Percentiles rank a stretch among this genome's conserved stretches.
Evolutionary conservation across 2,888 invertebrate species (phyloP).

Genomic region (Cantharis lateralis): DNA sequence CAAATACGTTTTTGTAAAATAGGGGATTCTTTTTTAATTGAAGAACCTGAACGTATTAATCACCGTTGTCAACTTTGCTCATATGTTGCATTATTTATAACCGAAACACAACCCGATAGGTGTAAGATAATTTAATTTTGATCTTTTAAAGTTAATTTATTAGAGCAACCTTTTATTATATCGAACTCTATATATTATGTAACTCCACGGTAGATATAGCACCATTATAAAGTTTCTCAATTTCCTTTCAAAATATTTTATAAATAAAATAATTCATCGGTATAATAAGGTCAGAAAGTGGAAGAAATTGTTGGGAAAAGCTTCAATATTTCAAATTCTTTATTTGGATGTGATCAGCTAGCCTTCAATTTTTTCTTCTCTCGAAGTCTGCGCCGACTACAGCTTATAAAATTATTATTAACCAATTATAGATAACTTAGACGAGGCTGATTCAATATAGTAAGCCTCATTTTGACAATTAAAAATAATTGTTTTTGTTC

Average conservation of each 20-base stretch:
- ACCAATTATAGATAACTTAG: too few species aligned
- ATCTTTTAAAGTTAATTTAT: not conserved
- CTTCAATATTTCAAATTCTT: too few species aligned
- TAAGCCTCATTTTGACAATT: too few species aligned
- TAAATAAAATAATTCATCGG: not conserved
- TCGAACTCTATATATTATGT: not conserved
- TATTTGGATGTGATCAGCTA: too few species aligned
- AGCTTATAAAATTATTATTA: too few species aligned
- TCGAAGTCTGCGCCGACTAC: too few species aligned
- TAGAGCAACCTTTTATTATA: not conserved
- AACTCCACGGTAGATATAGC: not conserved
- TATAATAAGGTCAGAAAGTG: not conserved
- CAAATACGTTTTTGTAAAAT: slow-evolving; percentile 29
- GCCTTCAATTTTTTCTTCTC: too few species aligned
- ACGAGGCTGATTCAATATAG: too few species aligned
- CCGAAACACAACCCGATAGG: not conserved
- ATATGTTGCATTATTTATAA: not conserved
- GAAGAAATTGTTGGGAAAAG: too few species aligned
- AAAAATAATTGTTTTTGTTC: too few species aligned
- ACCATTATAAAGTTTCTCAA: not conserved
- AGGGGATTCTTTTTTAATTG: slow-evolving; percentile 27
- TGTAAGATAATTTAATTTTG: not conserved
- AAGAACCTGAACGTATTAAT: slow-evolving; percentile 14
- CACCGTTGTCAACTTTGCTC: slow-evolving; percentile 1
- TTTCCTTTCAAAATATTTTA: not conserved